Base-by-base conservation (phyloP, 2,888 invertebrate species). In the Drosophila niveifrons region DNA sequence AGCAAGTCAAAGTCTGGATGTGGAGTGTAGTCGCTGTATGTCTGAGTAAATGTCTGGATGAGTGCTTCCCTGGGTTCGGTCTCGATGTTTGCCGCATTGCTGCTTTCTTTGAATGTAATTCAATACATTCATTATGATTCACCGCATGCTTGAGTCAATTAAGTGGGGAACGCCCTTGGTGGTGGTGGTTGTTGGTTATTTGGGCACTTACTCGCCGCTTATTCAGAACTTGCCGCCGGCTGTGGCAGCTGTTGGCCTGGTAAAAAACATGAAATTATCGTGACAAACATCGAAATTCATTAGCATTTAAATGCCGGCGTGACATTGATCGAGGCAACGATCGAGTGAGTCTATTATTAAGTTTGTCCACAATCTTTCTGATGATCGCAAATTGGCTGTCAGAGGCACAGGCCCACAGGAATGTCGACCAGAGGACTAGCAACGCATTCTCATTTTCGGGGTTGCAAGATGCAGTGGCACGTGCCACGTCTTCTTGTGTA, bases 351-450 rank as follows among this genome's bases (percentile, higher is more conserved):
- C 57, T 47, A 47, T 57, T 23, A 47, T 57, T 46, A 57, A n/a
- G 57, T 47, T 56, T 57, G 47, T 47, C 15, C 11, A 56, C 57
- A 52, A 64, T 65, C 59, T 59, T 57, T 52, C 78, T 78, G 70
- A 82, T 82, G 82, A 86, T 86, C 82, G 66, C 81, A 80, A 71
- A 78, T 72, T 83, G 67, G 59, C 84, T 82, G 87, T 84, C 88
- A 85, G 72, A 51, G 57, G 31, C 44, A 17, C 70, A 72, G 85
- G 82, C 55, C 28, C 43, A 46, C 88, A 82, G 88, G 17, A 58
- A 47, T n/a, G 10, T 11, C 17, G 15, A 41, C 17, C n/a, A 9
- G 13, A 10, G 58, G 48, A 64, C 79, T 66, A 75, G 72, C 58
- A 64, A 34, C 46, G 36, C 66, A 13, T 50, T 64, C 56, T 47